Conservation (phyloP, 2,113 vertebrate genomes). For the Ageneiosus marmoratus region DNA sequence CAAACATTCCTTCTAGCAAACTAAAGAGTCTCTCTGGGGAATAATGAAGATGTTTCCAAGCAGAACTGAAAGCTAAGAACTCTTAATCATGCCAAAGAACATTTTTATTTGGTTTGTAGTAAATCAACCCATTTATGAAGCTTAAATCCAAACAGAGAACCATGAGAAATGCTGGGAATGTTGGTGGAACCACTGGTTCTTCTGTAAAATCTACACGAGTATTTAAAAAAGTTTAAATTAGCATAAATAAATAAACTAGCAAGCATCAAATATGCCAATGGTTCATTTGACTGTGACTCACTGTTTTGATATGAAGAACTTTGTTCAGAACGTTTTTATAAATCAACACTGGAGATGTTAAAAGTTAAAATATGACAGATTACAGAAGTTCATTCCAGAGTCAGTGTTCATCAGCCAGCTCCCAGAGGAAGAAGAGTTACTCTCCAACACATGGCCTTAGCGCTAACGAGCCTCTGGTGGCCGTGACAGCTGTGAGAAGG, state of each 20-base stretch:
- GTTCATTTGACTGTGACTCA: too few relatives aligned
- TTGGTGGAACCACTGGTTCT: background rate
- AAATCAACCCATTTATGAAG: background rate
- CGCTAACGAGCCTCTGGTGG: conserved; percentile 20
- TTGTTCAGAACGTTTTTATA: background rate
- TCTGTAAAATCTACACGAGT: background rate
- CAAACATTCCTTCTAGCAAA: background rate
- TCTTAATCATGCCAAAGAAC: background rate
- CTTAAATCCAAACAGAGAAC: background rate
- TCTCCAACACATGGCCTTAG: conserved; percentile 1
- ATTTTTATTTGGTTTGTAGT: too few relatives aligned
- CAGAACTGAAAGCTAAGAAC: background rate
- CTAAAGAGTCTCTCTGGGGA: background rate
- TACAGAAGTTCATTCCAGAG: background rate
- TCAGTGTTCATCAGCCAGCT: conserved; percentile 13
- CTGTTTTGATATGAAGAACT: background rate
- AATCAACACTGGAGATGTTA: background rate
- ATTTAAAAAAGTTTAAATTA: background rate
- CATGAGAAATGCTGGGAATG: background rate
- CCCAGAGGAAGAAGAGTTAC: conserved; percentile 2
- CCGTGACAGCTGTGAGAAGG: conserved; percentile 33
- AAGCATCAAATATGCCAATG: background rate
- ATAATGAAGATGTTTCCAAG: background rate
- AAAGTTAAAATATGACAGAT: background rate
- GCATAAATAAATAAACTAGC: background rate